Evolutionary conservation across 2,888 invertebrate species (phyloP).

Genomic region (Ormyrus rosae): DNA sequence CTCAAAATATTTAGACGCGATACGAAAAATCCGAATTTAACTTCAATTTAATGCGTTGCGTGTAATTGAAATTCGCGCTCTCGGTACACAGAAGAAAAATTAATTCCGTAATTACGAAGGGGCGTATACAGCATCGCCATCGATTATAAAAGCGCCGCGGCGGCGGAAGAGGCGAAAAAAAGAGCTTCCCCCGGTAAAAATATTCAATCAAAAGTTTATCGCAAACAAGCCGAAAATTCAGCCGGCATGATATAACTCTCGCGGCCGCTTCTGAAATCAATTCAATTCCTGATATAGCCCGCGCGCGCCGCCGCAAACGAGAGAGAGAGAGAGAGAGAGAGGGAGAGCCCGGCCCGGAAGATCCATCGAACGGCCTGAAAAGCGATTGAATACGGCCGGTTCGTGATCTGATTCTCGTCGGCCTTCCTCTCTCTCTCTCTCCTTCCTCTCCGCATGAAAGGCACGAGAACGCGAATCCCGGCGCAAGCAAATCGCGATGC

Average conservation of each 20-base stretch:
- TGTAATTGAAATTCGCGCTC: too few relatives aligned
- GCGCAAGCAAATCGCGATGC: conserved; percentile 25
- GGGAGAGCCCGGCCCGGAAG: background rate
- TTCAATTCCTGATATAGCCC: background rate
- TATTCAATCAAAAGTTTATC: conserved; percentile 33
- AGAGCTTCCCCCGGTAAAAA: background rate
- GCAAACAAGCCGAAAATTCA: background rate
- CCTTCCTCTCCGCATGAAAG: background rate
- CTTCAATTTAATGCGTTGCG: too few relatives aligned
- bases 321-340: too few relatives aligned
- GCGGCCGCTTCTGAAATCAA: conserved; percentile 12
- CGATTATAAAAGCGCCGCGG: background rate
- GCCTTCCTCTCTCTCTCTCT: background rate
- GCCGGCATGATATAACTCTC: background rate
- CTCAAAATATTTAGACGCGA: too few relatives aligned
- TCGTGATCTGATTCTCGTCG: conserved; percentile 23
- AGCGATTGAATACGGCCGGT: conserved; percentile 39
- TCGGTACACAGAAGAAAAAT: too few relatives aligned
- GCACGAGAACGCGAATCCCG: background rate
- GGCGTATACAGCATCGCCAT: background rate
- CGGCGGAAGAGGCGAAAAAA: background rate
- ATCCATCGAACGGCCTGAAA: conserved; percentile 32
- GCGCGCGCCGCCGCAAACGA: background rate
- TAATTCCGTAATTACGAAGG: too few relatives aligned
- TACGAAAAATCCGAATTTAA: too few relatives aligned